phyloP scores from a whole-genome alignment of 2,888 invertebrate genomes.

The Elgonia sp. region DNA sequence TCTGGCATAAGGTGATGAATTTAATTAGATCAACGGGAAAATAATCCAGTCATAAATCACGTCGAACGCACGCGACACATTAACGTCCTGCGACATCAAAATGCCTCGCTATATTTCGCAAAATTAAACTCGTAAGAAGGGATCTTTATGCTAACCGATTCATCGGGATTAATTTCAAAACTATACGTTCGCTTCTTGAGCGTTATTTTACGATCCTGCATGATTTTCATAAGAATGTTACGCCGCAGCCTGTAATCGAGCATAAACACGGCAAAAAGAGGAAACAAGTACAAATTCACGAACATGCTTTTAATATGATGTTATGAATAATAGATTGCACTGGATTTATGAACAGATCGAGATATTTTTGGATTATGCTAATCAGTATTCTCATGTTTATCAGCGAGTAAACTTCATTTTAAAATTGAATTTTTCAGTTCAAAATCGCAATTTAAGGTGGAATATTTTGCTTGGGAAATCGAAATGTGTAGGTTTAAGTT shows the following conservation, averaged over 20 bases:
- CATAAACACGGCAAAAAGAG: slow-evolving; percentile 40
- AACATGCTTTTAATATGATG: slow-evolving; percentile 63
- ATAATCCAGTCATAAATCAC: slow-evolving; percentile 78
- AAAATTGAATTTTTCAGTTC: not conserved
- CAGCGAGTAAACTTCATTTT: not conserved
- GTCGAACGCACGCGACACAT: slow-evolving; percentile 66
- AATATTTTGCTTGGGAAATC: not conserved
- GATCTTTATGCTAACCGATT: slow-evolving; percentile 79
- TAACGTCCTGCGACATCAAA: slow-evolving; percentile 48
- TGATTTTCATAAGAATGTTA: slow-evolving; percentile 59
- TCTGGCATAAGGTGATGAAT: slow-evolving; percentile 44
- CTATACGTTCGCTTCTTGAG: slow-evolving; percentile 62
- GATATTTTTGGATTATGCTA: slow-evolving; percentile 63
- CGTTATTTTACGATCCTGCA: slow-evolving; percentile 45
- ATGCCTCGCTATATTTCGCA: slow-evolving; percentile 61
- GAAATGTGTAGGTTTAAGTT: no score
- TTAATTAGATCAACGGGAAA: slow-evolving; percentile 83
- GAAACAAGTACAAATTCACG: slow-evolving; percentile 63
- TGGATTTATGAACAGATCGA: slow-evolving; percentile 59
- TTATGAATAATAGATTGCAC: slow-evolving; percentile 68
- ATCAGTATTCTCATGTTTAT: slow-evolving; percentile 19
- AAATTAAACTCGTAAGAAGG: slow-evolving; percentile 82
- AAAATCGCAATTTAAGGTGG: not conserved
- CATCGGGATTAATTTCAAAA: slow-evolving; percentile 79
- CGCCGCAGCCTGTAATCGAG: slow-evolving; percentile 53